Percentiles rank a stretch among this genome's conserved stretches.
Evolutionary conservation across 2,113 vertebrate species (phyloP).

Genomic region (Campylorhamphus procurvoides): DNA sequence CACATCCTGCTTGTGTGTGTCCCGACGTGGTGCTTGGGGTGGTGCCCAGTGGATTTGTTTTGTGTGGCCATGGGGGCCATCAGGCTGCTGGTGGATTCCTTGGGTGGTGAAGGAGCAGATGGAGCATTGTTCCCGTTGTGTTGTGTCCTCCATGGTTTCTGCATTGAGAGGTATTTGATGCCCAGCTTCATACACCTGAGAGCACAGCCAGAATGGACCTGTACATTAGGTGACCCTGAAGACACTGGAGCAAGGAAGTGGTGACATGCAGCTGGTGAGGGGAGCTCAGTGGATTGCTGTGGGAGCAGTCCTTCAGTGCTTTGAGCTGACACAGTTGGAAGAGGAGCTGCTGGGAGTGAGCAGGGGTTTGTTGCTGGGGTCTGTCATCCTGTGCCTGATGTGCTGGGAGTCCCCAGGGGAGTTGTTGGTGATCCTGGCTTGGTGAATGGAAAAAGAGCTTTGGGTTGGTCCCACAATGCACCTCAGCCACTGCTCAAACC

Average conservation of each 20-base stretch:
- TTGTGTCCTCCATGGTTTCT: fast-evolving
- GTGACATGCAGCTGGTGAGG: background rate
- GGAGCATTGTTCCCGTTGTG: fast-evolving
- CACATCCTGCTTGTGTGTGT: fast-evolving
- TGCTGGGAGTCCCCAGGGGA: background rate
- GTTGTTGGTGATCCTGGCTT: background rate
- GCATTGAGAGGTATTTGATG: background rate
- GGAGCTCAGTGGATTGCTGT: background rate
- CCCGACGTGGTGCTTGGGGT: fast-evolving
- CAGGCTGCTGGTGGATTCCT: background rate
- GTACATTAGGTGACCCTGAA: fast-evolving
- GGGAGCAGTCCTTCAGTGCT: background rate
- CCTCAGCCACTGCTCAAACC: background rate
- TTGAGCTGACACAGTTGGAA: background rate
- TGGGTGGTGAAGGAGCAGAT: background rate
- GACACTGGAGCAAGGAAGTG: fast-evolving
- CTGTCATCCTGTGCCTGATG: fast-evolving
- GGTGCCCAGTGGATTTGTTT: fast-evolving
- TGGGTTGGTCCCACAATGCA: background rate
- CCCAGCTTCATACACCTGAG: fast-evolving
- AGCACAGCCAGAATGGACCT: background rate
- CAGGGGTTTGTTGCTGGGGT: background rate
- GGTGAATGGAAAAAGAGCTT: background rate
- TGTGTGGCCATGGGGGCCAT: fast-evolving
- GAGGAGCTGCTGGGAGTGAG: background rate